phyloP scores from a whole-genome alignment of 2,113 vertebrate genomes.

The Bombycilla garrulus region DNA sequence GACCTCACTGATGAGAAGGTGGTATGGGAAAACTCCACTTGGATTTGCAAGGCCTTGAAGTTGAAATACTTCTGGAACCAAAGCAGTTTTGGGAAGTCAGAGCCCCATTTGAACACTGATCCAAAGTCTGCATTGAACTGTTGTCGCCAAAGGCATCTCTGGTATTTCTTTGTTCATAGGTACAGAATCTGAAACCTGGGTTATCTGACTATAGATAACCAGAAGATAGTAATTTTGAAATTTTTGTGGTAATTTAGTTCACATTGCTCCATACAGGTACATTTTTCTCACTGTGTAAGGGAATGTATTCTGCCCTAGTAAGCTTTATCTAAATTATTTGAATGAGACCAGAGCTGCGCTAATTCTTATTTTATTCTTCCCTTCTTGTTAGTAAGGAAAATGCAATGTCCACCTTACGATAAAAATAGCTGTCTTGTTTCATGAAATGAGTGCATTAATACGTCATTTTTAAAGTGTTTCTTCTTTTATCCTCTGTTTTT shows the following conservation, averaged over 20 bases:
- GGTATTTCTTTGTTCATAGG: neutral
- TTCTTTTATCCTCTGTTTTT: neutral
- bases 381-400: neutral
- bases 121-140: neutral
- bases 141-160: neutral
- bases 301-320: neutral
- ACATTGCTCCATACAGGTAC: neutral
- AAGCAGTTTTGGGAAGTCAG: neutral
- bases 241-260: neutral
- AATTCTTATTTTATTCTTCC: neutral
- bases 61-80: neutral
- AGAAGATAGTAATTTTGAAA: neutral
- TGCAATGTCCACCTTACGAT: neutral
- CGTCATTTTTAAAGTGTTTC: neutral
- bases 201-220: neutral
- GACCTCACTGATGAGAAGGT: neutral
- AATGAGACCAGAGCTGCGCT: neutral
- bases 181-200: neutral
- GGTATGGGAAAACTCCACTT: neutral
- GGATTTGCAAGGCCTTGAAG: neutral
- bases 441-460: neutral
- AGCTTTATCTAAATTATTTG: neutral
- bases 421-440: neutral
- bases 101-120: neutral
- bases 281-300: neutral